These are phyloP conservation scores for Etheostoma nigrum DNA, from an alignment of 2,797 vertebrate species.

Conservation along the genomic window DNA sequence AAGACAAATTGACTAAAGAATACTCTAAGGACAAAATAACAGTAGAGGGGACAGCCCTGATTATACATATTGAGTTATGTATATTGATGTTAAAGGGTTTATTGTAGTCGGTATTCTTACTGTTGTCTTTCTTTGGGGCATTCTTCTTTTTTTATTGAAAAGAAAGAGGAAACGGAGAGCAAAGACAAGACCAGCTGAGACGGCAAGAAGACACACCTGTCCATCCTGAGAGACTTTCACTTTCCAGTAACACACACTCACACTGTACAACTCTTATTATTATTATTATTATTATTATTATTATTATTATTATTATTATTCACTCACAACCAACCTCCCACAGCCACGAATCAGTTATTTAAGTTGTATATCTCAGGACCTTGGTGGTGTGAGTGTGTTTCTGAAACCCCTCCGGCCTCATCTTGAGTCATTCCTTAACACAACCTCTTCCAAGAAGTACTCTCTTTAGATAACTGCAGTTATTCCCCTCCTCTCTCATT, in stretches of 20 bases:
- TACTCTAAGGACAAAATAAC: too few species aligned
- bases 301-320: too few species aligned
- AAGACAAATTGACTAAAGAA: too few species aligned
- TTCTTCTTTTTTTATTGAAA: conserved; percentile 6
- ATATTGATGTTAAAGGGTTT: too few species aligned
- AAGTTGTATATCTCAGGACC: background rate
- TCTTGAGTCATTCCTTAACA: too few species aligned
- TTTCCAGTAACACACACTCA: conserved; percentile 12
- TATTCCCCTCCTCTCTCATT: background rate
- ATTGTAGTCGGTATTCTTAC: background rate
- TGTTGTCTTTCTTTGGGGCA: too few species aligned
- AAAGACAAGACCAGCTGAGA: conserved; percentile 54
- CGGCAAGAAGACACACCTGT: background rate
- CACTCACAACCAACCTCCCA: background rate
- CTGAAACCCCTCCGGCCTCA: background rate
- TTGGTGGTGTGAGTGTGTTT: background rate
- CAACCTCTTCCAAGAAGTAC: background rate
- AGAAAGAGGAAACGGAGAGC: conserved; percentile 49
- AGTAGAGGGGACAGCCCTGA: too few species aligned
- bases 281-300: too few species aligned
- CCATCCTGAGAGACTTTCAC: background rate
- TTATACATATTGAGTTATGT: too few species aligned
- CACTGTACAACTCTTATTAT: too few species aligned
- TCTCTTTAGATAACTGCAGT: background rate
- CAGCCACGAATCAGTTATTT: background rate